Evolutionary conservation across 2,797 vertebrate species (phyloP).

Genomic region (Mycteria americana): DNA sequence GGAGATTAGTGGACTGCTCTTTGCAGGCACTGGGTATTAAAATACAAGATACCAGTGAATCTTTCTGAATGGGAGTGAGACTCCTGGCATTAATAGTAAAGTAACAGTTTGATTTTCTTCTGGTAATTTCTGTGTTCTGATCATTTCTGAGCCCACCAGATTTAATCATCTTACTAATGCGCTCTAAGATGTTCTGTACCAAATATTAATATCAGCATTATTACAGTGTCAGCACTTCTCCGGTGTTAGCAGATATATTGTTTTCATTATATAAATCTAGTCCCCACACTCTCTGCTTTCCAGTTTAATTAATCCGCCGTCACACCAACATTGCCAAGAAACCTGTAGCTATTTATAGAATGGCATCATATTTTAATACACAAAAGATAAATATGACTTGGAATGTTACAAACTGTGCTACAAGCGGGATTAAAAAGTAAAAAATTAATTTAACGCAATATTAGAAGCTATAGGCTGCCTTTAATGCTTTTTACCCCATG

Average conservation of each 20-base stretch:
- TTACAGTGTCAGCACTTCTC: constrained; percentile 56
- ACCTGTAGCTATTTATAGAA: constrained; percentile 50
- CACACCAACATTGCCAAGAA: constrained; percentile 30
- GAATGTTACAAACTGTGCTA: neutral
- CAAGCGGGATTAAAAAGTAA: neutral
- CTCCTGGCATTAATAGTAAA: neutral
- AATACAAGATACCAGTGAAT: neutral
- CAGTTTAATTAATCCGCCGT: constrained; percentile 57
- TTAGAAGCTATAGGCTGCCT: neutral
- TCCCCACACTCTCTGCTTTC: constrained; percentile 24
- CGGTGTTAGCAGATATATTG: constrained; percentile 49
- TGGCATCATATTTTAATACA: constrained; percentile 20
- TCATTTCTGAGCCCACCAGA: neutral
- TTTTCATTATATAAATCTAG: constrained; percentile 67
- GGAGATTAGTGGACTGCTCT: neutral
- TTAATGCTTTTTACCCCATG: neutral
- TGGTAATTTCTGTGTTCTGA: neutral
- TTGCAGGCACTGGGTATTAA: neutral
- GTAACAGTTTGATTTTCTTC: neutral
- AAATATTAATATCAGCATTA: constrained; percentile 53
- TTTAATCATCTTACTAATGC: neutral
- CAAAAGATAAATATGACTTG: constrained; percentile 28
- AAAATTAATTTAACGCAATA: neutral
- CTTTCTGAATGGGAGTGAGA: neutral
- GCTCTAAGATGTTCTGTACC: neutral